These are phyloP conservation scores for Amblyopsis hoosieri DNA, from an alignment of 2,797 vertebrate genomes.

Conservation along the genomic window DNA sequence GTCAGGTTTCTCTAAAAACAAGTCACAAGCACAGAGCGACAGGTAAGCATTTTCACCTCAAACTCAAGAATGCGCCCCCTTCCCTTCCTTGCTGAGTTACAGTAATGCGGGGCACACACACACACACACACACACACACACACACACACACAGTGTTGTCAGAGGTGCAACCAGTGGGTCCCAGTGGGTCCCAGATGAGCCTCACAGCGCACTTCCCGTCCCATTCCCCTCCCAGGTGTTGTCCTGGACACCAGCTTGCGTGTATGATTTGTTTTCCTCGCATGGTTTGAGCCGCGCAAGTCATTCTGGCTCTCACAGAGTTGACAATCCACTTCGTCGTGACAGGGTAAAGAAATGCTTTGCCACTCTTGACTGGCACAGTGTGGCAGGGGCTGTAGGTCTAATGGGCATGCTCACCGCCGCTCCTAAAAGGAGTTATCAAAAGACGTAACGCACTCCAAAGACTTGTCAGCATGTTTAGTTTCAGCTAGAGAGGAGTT, in stretches of 20 bases:
- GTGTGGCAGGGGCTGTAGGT: constrained; percentile 46
- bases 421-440: constrained; percentile 60
- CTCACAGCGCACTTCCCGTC: constrained; percentile 21
- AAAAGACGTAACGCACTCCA: not conserved
- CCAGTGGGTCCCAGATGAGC: constrained; percentile 12
- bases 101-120: constrained; percentile 29
- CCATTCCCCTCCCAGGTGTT: constrained; percentile 39
- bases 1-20: constrained; percentile 77
- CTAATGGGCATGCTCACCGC: constrained; percentile 57
- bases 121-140: constrained; percentile 30
- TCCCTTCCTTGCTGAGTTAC: constrained; percentile 2
- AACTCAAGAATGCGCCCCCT: constrained; percentile 40
- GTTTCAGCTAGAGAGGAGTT: too few species aligned
- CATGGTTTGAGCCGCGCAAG: constrained; percentile 64
- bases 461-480: too few species aligned
- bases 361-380: constrained; percentile 53
- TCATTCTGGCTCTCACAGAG: constrained; percentile 57
- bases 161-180: constrained; percentile 30
- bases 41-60: constrained; percentile 74
- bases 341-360: constrained; percentile 50
- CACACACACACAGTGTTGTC: constrained; percentile 34
- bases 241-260: constrained; percentile 45
- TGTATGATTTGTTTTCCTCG: constrained; percentile 53
- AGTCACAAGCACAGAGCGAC: constrained; percentile 65
- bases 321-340: constrained; percentile 65